phyloP scores from a whole-genome alignment of 35 echinoderm and acorn worm species.

The Hemicentrotus pulcherrimus region DNA sequence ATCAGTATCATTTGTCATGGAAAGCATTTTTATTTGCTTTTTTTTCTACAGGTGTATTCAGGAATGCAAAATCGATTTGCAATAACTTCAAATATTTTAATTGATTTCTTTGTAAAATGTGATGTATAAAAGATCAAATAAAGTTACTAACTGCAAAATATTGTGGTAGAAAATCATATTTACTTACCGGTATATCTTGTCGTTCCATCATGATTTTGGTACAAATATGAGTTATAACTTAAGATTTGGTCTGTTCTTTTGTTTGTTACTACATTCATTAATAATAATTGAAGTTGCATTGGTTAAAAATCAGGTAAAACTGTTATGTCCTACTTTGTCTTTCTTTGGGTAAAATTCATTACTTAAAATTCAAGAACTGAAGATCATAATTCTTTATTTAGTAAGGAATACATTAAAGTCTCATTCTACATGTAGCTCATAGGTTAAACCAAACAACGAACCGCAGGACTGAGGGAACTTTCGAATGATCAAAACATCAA shows the following conservation, averaged over 20 bases:
- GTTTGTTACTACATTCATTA: background rate
- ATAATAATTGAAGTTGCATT: no score
- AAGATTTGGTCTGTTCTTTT: background rate
- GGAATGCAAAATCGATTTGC: no score
- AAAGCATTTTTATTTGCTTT: no score
- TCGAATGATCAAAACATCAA: background rate
- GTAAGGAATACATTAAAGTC: background rate
- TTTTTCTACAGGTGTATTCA: no score
- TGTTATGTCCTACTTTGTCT: no score
- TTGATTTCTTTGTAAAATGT: no score
- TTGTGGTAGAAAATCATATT: background rate
- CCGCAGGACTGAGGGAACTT: background rate
- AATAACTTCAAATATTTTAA: no score
- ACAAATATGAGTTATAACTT: background rate
- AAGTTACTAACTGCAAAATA: background rate
- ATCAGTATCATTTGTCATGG: no score
- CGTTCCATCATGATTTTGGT: background rate
- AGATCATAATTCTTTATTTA: background rate
- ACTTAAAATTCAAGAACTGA: background rate
- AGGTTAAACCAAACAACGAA: background rate
- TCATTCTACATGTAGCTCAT: background rate
- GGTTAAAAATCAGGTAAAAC: no score
- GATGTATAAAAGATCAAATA: background rate
- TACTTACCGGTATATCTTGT: background rate
- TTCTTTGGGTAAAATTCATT: background rate